A percentile compares a stretch with the other conserved stretches of the same genome.
phyloP scores from a whole-genome alignment of 1,140 invertebrate species.

The Drosophila elegans region DNA sequence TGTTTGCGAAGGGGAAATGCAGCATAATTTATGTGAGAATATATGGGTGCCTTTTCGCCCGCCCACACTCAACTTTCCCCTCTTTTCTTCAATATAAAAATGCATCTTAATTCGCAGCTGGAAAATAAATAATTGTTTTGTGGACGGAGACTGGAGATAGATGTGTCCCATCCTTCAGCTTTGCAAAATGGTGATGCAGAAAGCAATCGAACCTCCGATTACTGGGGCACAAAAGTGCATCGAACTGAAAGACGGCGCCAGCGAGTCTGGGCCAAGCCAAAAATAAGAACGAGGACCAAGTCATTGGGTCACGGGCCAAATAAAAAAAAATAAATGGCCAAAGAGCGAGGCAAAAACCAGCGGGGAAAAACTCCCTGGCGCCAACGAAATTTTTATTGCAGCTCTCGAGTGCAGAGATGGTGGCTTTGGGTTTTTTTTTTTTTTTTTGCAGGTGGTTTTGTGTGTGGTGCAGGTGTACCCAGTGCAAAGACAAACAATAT shows the following conservation, averaged over 20 bases:
- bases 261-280: constrained; percentile 48
- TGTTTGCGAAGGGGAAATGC: constrained; percentile 32
- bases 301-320: constrained; percentile 53
- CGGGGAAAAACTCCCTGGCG: constrained; percentile 25
- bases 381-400: constrained; percentile 38
- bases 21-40: constrained; percentile 1
- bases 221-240: constrained; percentile 33
- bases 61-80: background rate
- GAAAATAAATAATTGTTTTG: background rate
- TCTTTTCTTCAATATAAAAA: background rate
- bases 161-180: background rate
- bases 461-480: constrained; percentile 1
- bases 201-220: constrained; percentile 13
- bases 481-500: constrained; percentile 44
- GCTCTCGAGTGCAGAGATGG: constrained; percentile 24
- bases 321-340: constrained; percentile 11
- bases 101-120: constrained; percentile 3
- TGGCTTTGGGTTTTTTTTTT: constrained; percentile 1
- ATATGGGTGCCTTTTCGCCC: background rate
- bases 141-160: background rate
- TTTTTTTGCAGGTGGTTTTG: background rate
- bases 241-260: constrained; percentile 47
- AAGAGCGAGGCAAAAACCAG: constrained; percentile 4
- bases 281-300: constrained; percentile 53
- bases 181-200: background rate